Percentiles rank a stretch among this genome's conserved stretches.
Evolutionary conservation across 2,888 invertebrate genomes (phyloP).

Genomic region (Cephus runcator): DNA sequence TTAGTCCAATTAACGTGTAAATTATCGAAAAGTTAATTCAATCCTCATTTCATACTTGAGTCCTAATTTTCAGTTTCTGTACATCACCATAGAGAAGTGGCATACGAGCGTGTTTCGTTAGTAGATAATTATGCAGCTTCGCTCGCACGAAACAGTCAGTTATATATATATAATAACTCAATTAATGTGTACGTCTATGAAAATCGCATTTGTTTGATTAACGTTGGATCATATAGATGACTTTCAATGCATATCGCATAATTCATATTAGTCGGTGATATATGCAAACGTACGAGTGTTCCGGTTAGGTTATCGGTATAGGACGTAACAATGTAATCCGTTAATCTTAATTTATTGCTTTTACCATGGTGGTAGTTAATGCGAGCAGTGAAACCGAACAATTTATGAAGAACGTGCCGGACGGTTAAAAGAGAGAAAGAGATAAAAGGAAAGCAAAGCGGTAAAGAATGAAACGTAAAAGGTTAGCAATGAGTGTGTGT

Average conservation of each 20-base stretch:
- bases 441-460: background rate
- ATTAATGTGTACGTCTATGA: background rate
- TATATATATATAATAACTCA: background rate
- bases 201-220: background rate
- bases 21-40: background rate
- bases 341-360: conserved; percentile 21
- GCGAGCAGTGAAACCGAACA: background rate
- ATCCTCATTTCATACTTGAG: background rate
- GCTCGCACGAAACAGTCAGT: too few relatives aligned
- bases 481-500: background rate
- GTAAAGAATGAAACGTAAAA: background rate
- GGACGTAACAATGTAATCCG: conserved; percentile 14
- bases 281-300: background rate
- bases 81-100: background rate
- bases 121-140: too few relatives aligned
- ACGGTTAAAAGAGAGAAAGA: background rate
- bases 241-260: background rate
- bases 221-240: background rate
- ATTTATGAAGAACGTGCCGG: background rate
- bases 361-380: conserved; percentile 12
- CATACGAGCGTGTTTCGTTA: background rate
- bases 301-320: background rate
- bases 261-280: background rate
- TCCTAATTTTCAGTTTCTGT: background rate
- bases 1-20: background rate